Evolutionary conservation across 2,113 vertebrate species (phyloP), one percentile per base, ranked within the genome.

Genomic region (Enhydra lutris): DNA sequence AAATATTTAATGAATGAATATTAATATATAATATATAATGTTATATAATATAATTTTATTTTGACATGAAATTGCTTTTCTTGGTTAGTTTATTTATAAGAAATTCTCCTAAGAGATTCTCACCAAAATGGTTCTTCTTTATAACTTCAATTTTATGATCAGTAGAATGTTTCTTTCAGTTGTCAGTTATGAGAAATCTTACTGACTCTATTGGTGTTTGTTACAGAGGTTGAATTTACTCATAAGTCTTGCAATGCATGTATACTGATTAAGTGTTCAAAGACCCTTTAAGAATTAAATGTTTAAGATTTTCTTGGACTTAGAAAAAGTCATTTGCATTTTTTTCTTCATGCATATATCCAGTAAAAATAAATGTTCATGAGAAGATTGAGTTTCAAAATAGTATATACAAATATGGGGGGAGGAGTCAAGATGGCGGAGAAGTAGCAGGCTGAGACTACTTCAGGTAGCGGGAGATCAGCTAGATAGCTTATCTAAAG

Each of bases 131-230:
- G 20, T 31, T 95, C 39, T 71, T n/a, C 61, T 69, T 82, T 93
- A 63, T 87, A 91, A 95, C 63, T 94, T 79, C 61, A 89, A 80
- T n/a, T 57, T 59, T 80, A 61, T 88, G 69, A 84, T 94, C 83
- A 79, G 34, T 52, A 24, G 11, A 89, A 91, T 52, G n/a, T 3
- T 94, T 79, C 15, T 67, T 95, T 81, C 73, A 74, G n/a, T 89
- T 89, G 26, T 69, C 31, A 36, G 34, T 47, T 90, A 7, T 94
- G 20, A 36, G 26, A 94, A 94, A 89, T 92, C 55, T 14, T 85
- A 76, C 86, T 69, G 84, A 94, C 9, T 92, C 11, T 76, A 39
- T 95, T 94, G 0, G 11, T 92, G 52, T 94, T 94, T 80, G 45
- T 84, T 76, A 61, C 14, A 79, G 67, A 74, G 36, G 10, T 74